Conservation (phyloP, 2,888 invertebrate species). For the Scaptomyza caliginosa region DNA sequence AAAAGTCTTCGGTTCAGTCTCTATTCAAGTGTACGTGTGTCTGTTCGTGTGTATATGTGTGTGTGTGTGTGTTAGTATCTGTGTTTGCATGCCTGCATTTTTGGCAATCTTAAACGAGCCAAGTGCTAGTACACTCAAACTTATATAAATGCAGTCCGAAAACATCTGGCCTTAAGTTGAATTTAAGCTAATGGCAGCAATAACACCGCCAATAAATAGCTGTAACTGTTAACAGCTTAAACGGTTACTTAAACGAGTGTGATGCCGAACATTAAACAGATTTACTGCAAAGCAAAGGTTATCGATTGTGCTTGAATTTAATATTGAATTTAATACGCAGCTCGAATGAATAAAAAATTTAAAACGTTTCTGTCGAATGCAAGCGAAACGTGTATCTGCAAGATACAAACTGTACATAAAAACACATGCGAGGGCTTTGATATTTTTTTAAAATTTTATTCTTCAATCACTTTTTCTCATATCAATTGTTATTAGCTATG, state of each 20-base stretch:
- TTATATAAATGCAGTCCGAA: conserved; percentile 18
- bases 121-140: conserved; percentile 4
- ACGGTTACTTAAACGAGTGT: conserved; percentile 20
- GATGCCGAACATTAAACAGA: conserved; percentile 7
- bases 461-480: conserved; percentile 73
- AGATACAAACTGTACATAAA: neutral
- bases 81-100: conserved; percentile 36
- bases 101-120: conserved; percentile 23
- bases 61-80: conserved; percentile 1
- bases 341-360: neutral
- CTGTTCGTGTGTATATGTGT: neutral
- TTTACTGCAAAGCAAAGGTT: neutral
- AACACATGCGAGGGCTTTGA: neutral
- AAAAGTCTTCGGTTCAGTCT: conserved; percentile 35
- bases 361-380: neutral
- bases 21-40: conserved; percentile 23
- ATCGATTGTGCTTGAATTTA: neutral
- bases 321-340: neutral
- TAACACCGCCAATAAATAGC: conserved; percentile 3
- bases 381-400: neutral
- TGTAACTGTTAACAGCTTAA: conserved; percentile 18
- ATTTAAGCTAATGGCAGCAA: conserved; percentile 31
- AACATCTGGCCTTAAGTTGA: conserved; percentile 21
- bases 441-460: conserved; percentile 70
- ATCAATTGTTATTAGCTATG: conserved; percentile 73